Conservation (phyloP, 1,140 invertebrate species). For the Cyclargus thomasi region DNA sequence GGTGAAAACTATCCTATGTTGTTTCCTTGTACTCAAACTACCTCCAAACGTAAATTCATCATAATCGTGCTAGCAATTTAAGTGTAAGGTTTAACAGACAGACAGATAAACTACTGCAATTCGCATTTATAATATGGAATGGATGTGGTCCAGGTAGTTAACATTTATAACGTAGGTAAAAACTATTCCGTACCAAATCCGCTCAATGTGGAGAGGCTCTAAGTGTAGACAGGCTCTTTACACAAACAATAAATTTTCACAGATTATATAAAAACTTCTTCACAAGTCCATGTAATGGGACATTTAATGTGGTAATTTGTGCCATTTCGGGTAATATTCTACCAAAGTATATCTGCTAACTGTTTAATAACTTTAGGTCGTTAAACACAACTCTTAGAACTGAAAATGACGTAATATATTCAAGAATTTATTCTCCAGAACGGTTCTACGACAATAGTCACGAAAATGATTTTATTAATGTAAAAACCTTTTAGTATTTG, state of each 20-base stretch:
- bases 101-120: too few species aligned
- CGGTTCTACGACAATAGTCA: conserved; percentile 2
- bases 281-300: background rate
- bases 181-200: too few species aligned
- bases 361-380: background rate
- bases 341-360: background rate
- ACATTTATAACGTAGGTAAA: too few species aligned
- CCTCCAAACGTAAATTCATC: too few species aligned
- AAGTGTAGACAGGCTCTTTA: too few species aligned
- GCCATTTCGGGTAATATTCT: background rate
- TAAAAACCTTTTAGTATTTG: background rate
- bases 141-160: too few species aligned
- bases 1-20: too few species aligned
- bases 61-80: too few species aligned
- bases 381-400: background rate
- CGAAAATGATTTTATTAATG: background rate
- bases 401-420: conserved; percentile 9
- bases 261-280: background rate
- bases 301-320: conserved; percentile 6
- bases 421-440: conserved; percentile 13
- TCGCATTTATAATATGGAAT: too few species aligned
- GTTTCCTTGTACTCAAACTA: too few species aligned
- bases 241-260: background rate
- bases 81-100: too few species aligned
- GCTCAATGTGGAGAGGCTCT: too few species aligned